Conservation (phyloP, 2,888 invertebrate species). For the Phrixothrix hirtus region DNA sequence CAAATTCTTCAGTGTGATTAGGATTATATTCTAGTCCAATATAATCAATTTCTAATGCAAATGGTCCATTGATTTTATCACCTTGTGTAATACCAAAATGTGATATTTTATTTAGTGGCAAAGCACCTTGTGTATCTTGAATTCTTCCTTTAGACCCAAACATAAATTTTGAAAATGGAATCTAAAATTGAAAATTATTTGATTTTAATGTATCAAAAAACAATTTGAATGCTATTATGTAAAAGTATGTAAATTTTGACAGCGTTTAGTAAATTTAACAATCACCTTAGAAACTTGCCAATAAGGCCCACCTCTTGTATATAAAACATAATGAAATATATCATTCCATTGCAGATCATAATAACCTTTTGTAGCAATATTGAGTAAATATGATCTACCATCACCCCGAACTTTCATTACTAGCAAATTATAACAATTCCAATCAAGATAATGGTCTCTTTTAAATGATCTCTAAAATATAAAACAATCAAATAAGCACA, state of each 20-base stretch:
- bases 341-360: slow-evolving; percentile 91
- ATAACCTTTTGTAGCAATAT: slow-evolving; percentile 73
- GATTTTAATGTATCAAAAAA: no score
- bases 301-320: slow-evolving; percentile 96
- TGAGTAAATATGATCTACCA: slow-evolving; percentile 86
- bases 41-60: slow-evolving; percentile 89
- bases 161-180: slow-evolving; percentile 93
- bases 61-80: slow-evolving; percentile 81
- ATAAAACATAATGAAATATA: slow-evolving; percentile 81
- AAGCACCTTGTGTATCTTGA: slow-evolving; percentile 76
- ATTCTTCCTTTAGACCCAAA: slow-evolving; percentile 80
- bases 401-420: slow-evolving; percentile 88
- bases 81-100: slow-evolving; percentile 82
- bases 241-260: no score
- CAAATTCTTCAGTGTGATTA: slow-evolving; percentile 79
- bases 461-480: slow-evolving; percentile 77
- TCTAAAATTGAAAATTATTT: slow-evolving; percentile 60
- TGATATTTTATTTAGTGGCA: slow-evolving; percentile 66
- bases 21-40: slow-evolving; percentile 85
- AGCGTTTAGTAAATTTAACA: background rate
- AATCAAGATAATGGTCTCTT: slow-evolving; percentile 70
- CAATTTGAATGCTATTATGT: no score
- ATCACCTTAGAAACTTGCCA: slow-evolving; percentile 90
- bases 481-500: no score
- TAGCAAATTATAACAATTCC: slow-evolving; percentile 75